Conservation (phyloP, 2,113 vertebrate genomes). For the Rhea pennata region DNA sequence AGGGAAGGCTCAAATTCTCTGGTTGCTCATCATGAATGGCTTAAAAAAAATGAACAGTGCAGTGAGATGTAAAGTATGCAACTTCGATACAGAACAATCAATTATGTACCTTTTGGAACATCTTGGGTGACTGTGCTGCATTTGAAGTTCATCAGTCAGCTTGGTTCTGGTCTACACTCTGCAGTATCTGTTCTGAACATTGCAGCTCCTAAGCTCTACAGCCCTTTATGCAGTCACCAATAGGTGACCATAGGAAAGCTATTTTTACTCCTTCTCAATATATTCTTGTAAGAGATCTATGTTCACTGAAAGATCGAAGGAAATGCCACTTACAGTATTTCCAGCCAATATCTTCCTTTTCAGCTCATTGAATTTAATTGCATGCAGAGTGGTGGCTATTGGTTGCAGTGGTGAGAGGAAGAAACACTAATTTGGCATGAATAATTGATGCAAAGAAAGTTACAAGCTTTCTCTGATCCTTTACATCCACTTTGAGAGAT, state of each 20-base stretch:
- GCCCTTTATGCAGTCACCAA: background rate
- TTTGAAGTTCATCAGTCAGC: background rate
- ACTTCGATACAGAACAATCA: background rate
- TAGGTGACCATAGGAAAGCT: background rate
- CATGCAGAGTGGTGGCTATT: background rate
- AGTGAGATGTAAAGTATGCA: background rate
- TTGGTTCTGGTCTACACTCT: background rate
- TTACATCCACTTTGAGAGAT: background rate
- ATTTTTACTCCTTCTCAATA: background rate
- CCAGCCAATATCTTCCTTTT: background rate
- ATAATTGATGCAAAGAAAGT: background rate
- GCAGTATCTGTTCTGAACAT: background rate
- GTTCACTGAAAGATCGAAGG: background rate
- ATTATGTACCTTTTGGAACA: background rate
- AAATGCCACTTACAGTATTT: background rate
- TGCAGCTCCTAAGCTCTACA: background rate
- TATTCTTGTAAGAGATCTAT: background rate
- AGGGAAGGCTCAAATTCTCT: background rate
- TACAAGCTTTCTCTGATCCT: background rate
- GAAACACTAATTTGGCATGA: background rate
- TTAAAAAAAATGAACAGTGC: background rate
- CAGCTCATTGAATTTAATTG: background rate
- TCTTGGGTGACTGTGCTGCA: background rate
- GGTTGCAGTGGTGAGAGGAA: background rate
- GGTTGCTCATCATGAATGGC: accelerated